A percentile compares a stretch with the other conserved stretches of the same genome.
These are phyloP conservation scores for Microchrysa polita DNA, from an alignment of 2,888 invertebrate genomes.

Conservation along the genomic window DNA sequence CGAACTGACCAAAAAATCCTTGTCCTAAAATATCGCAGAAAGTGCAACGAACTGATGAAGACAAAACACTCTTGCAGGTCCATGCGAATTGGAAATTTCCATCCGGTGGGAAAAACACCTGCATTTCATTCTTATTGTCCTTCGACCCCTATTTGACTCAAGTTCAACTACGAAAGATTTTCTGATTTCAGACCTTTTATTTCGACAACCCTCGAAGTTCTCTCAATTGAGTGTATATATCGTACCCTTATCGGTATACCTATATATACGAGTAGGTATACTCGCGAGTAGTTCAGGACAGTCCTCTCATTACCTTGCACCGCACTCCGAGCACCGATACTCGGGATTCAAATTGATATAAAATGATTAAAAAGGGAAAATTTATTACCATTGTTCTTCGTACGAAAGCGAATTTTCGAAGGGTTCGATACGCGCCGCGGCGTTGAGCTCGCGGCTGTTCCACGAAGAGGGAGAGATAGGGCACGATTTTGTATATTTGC, in stretches of 20 bases:
- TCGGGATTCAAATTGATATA: slow-evolving; percentile 6
- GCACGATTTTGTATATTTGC: neutral
- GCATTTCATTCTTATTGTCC: slow-evolving; percentile 16
- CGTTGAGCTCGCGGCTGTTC: no score
- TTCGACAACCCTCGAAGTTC: neutral
- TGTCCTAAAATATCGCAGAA: no score
- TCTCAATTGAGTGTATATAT: no score
- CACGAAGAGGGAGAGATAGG: neutral
- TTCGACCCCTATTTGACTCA: neutral
- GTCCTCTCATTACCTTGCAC: neutral
- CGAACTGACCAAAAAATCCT: no score
- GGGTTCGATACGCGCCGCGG: neutral
- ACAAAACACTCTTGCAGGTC: slow-evolving; percentile 2
- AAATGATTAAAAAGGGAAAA: slow-evolving; percentile 33
- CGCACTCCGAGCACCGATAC: no score
- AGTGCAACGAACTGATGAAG: no score
- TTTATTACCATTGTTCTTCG: slow-evolving; percentile 15
- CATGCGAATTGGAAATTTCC: slow-evolving; percentile 5
- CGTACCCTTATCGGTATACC: no score
- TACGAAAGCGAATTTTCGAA: neutral
- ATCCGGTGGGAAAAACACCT: slow-evolving; percentile 25
- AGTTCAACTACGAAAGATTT: neutral
- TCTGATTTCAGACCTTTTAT: neutral
- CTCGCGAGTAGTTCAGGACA: no score
- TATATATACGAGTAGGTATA: no score